Conservation (phyloP, 1,140 invertebrate species). For the Drosophila carrolli region DNA sequence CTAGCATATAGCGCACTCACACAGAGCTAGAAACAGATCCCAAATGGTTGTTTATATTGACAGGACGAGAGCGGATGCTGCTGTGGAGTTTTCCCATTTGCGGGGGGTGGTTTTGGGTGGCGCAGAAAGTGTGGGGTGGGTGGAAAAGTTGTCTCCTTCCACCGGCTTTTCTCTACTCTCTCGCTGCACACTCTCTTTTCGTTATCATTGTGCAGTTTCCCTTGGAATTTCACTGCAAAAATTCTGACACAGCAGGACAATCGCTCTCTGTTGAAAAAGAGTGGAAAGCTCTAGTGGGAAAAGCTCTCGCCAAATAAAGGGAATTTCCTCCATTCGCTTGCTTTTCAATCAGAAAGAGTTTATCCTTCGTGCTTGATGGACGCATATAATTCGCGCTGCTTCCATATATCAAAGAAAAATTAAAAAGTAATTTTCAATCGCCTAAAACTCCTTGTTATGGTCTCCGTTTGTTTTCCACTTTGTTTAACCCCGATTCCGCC, state of each 20-base stretch:
- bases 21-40: conserved; percentile 65
- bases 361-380: conserved; percentile 83
- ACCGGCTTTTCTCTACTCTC: conserved; percentile 41
- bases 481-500: conserved; percentile 32
- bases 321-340: conserved; percentile 13
- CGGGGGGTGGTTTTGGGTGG: conserved; percentile 49
- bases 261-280: conserved; percentile 10
- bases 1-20: conserved; percentile 60
- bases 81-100: conserved; percentile 27
- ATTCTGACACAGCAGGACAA: conserved; percentile 69
- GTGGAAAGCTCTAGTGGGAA: conserved; percentile 37
- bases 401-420: conserved; percentile 33
- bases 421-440: conserved; percentile 43
- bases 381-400: conserved; percentile 74
- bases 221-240: conserved; percentile 72
- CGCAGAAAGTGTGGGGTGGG: conserved; percentile 6
- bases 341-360: conserved; percentile 73
- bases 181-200: conserved; percentile 17
- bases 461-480: conserved; percentile 53
- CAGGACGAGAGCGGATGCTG: conserved; percentile 58
- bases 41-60: conserved; percentile 69
- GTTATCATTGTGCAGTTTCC: conserved; percentile 48
- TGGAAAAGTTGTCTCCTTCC: conserved; percentile 40
- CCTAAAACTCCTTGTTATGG: conserved; percentile 37
- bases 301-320: conserved; percentile 25